These are phyloP conservation scores for Leptinotarsa lineolata DNA, from an alignment of 1,140 invertebrate genomes.

Conservation along the genomic window DNA sequence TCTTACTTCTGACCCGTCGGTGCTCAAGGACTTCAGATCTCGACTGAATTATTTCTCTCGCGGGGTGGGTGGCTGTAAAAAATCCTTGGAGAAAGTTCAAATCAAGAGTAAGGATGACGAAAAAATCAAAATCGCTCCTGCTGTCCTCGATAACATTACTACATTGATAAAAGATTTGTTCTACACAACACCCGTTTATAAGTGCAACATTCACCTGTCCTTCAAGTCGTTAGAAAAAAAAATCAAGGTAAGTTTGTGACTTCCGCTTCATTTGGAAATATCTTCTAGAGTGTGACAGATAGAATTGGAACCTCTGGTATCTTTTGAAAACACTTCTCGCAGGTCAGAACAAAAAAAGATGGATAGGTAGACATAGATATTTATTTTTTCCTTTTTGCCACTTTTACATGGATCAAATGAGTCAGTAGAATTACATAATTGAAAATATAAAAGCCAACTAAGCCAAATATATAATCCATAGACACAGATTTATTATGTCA, in stretches of 20 bases:
- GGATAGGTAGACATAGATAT: too few relatives aligned
- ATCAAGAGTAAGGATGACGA: constrained; percentile 66
- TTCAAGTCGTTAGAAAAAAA: constrained; percentile 72
- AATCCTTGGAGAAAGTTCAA: constrained; percentile 37
- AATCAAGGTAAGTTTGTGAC: constrained; percentile 25
- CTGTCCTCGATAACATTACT: constrained; percentile 86
- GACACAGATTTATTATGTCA: too few relatives aligned
- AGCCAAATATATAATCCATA: too few relatives aligned
- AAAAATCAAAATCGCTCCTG: constrained; percentile 82
- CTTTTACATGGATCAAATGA: too few relatives aligned
- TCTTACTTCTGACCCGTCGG: constrained; percentile 76
- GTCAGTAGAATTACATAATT: too few relatives aligned
- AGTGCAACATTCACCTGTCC: constrained; percentile 82
- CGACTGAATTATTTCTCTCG: constrained; percentile 91
- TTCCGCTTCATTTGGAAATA: too few relatives aligned
- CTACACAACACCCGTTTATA: constrained; percentile 90
- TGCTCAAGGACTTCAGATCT: constrained; percentile 85
- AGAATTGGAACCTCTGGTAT: too few relatives aligned
- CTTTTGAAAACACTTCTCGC: too few relatives aligned
- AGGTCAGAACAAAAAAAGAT: too few relatives aligned
- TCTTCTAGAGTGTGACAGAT: too few relatives aligned
- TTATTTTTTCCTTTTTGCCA: too few relatives aligned
- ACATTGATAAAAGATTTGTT: constrained; percentile 93
- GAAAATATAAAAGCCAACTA: too few relatives aligned
- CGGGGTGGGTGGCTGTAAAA: constrained; percentile 70